Percentiles rank a stretch among this genome's conserved stretches.
These are phyloP conservation scores for Cladopsammia gracilis DNA, from an alignment of 64 coral and sea anemone species.

Conservation along the genomic window DNA sequence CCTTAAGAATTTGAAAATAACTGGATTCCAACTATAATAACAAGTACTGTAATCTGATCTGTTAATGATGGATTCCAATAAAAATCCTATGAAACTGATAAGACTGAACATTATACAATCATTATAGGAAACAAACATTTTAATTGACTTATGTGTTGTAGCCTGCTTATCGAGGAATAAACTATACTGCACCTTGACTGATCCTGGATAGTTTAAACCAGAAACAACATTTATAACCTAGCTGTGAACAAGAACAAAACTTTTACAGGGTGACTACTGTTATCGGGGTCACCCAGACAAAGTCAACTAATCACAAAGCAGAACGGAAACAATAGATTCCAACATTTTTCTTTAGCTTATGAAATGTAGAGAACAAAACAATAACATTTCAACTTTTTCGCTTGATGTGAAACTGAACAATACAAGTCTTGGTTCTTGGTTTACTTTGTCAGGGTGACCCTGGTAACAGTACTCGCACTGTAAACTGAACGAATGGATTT, in stretches of 20 bases:
- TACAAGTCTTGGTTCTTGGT: not conserved
- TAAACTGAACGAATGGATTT: too few relatives aligned
- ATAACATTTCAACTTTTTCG: not conserved
- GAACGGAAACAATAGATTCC: constrained; percentile 19
- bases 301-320: not conserved
- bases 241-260: not conserved
- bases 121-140: not conserved
- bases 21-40: constrained; percentile 10
- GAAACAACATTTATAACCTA: not conserved
- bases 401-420: constrained; percentile 1
- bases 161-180: too few relatives aligned
- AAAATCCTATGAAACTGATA: not conserved
- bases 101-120: not conserved
- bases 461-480: not conserved
- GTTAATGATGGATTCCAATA: not conserved
- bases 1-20: constrained; percentile 16
- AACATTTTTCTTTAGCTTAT: not conserved
- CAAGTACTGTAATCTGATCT: constrained; percentile 12
- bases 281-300: not conserved
- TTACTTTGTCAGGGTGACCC: constrained; percentile 1
- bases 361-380: constrained; percentile 22
- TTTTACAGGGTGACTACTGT: not conserved
- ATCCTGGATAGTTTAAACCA: constrained; percentile 5
- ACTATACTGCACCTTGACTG: too few relatives aligned
- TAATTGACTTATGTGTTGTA: not conserved